Evolutionary conservation across 2,888 invertebrate genomes (phyloP), one percentile per base, ranked within the genome.

Genomic region (Entomobrya proxima): DNA sequence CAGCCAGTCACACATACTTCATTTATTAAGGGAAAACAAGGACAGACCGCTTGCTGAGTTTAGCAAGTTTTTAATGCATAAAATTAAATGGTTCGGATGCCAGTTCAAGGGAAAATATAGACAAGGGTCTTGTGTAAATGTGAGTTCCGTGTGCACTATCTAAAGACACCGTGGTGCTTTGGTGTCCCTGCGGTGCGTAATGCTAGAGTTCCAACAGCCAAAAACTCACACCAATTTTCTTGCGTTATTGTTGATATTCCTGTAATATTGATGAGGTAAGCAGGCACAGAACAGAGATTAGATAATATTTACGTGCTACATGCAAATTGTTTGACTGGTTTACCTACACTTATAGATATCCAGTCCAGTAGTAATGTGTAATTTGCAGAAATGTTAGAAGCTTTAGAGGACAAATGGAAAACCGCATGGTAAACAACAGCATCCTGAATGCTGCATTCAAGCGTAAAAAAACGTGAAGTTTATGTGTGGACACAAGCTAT

Each of bases 11-110:
- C n/a, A 69, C 69, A 69, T 69, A 44, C 69, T 44, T 69, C 44
- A 47, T 69, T 69, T 69, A 69, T 44, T 69, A 69, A 69, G 69
- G 44, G 40, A 35, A n/a, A n/a, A 11, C 69, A 69, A 44, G 69
- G 69, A 40, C 69, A 69, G 24, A 27, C 24, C 52, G 37, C 32
- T 55, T 75, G 75, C 74, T 74, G 74, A 50, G 75, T 52, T 75
- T 52, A 52, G 75, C 50, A 52, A 55, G 52, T 75, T 75, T 75
- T 52, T 52, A 75, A 75, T 75, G 75, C 75, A 75, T 75, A 75
- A 75, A 75, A 75, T 75, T 75, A 75, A 75, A 75, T 24, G 52
- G 24, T 55, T 75, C 52, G 37, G 21, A 32, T 75, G 52, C 3
- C 37, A 75, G 37, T 47, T 44, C 47, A 35, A 58, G 37, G 18